Evolutionary conservation across 2,113 vertebrate genomes (phyloP).

Genomic region (Oryzias javanicus): DNA sequence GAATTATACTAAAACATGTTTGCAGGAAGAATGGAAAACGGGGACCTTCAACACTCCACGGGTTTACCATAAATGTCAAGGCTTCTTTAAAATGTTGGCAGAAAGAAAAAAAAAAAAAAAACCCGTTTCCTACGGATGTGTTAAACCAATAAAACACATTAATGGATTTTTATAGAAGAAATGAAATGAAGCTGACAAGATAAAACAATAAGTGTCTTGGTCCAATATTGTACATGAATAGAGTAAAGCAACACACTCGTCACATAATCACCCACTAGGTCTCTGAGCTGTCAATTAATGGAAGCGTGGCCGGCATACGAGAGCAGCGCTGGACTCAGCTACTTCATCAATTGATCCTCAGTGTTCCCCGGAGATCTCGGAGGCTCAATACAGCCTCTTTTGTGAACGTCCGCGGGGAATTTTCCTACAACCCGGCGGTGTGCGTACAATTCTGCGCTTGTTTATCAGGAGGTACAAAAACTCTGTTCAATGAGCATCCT

Average conservation of each 20-base stretch:
- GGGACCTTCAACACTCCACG: no score
- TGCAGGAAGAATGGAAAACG: no score
- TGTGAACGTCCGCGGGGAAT: slow-evolving; percentile 24
- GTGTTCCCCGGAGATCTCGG: slow-evolving; percentile 42
- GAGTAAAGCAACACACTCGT: slow-evolving; percentile 38
- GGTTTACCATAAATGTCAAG: no score
- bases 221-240: no score
- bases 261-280: slow-evolving; percentile 47
- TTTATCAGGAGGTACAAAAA: slow-evolving; percentile 21
- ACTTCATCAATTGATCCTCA: slow-evolving; percentile 72
- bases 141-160: no score
- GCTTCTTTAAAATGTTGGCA: no score
- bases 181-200: no score
- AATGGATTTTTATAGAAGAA: no score
- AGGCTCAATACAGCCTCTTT: slow-evolving; percentile 53
- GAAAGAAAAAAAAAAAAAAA: no score
- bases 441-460: slow-evolving; percentile 11
- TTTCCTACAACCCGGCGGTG: slow-evolving; percentile 27
- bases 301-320: slow-evolving; percentile 36
- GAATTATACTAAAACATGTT: no score
- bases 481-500: slow-evolving; percentile 31
- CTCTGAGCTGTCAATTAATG: slow-evolving; percentile 58
- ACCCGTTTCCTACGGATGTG: no score
- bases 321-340: slow-evolving; percentile 25
- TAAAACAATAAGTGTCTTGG: no score